Evolutionary conservation across 2,113 vertebrate species (phyloP).

Genomic region (Diadophis punctatus): DNA sequence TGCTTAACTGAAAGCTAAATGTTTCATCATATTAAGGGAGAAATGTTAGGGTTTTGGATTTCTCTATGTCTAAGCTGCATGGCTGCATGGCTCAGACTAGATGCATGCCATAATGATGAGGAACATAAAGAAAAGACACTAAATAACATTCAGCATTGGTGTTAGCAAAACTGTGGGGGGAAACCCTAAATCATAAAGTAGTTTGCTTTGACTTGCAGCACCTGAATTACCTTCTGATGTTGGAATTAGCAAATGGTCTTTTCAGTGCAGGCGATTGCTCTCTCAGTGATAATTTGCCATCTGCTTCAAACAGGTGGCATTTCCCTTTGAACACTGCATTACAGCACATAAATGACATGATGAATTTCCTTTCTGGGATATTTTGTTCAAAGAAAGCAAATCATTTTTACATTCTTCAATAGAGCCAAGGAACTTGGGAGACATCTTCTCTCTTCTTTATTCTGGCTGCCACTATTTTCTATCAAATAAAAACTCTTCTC

Average conservation of each 20-base stretch:
- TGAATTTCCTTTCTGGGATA: conserved; percentile 43
- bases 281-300: conserved; percentile 57
- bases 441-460: background rate
- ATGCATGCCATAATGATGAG: conserved; percentile 6
- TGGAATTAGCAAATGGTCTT: conserved; percentile 32
- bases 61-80: background rate
- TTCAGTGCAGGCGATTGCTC: conserved; percentile 47
- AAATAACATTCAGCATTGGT: background rate
- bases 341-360: conserved; percentile 34
- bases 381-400: conserved; percentile 47
- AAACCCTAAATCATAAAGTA: conserved; percentile 18
- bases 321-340: conserved; percentile 50
- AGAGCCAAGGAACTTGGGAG: background rate
- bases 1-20: background rate
- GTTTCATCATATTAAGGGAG: background rate
- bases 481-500: background rate
- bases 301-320: conserved; percentile 58
- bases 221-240: conserved; percentile 44
- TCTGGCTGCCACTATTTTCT: background rate
- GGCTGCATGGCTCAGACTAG: background rate
- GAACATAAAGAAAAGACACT: conserved; percentile 6
- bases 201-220: background rate
- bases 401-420: conserved; percentile 43
- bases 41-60: background rate
- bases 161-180: conserved; percentile 7